These are phyloP conservation scores for Popillia japonica DNA, from an alignment of 1,140 invertebrate species.

Conservation along the genomic window DNA sequence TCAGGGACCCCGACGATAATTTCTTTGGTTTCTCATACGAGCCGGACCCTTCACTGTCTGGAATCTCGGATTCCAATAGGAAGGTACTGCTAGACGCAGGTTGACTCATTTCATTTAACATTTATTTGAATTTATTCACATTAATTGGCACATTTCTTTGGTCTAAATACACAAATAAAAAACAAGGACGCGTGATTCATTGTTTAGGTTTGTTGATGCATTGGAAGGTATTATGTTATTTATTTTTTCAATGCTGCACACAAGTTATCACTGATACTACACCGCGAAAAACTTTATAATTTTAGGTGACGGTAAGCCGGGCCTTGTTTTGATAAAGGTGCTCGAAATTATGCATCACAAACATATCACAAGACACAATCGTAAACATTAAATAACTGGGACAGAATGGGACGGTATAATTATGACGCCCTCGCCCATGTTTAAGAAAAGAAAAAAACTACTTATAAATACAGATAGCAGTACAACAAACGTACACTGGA, in stretches of 20 bases:
- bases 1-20: slow-evolving; percentile 76
- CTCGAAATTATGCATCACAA: neutral
- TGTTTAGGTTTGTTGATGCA: slow-evolving; percentile 33
- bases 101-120: slow-evolving; percentile 30
- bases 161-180: slow-evolving; percentile 30
- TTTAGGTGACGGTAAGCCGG: neutral
- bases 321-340: neutral
- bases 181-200: slow-evolving; percentile 34
- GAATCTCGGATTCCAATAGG: slow-evolving; percentile 43
- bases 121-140: slow-evolving; percentile 19
- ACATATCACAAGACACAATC: neutral
- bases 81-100: slow-evolving; percentile 13
- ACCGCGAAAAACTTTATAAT: neutral
- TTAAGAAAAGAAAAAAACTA: slow-evolving; percentile 24
- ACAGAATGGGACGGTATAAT: slow-evolving; percentile 25
- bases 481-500: neutral
- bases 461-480: neutral
- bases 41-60: slow-evolving; percentile 41
- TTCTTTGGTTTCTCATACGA: slow-evolving; percentile 75
- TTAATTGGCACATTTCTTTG: slow-evolving; percentile 32
- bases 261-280: neutral
- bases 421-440: slow-evolving; percentile 23
- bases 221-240: slow-evolving; percentile 4
- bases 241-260: slow-evolving; percentile 26
- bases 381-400: slow-evolving; percentile 19